phyloP scores from a whole-genome alignment of 2,113 vertebrate genomes.

The Bos javanicus region DNA sequence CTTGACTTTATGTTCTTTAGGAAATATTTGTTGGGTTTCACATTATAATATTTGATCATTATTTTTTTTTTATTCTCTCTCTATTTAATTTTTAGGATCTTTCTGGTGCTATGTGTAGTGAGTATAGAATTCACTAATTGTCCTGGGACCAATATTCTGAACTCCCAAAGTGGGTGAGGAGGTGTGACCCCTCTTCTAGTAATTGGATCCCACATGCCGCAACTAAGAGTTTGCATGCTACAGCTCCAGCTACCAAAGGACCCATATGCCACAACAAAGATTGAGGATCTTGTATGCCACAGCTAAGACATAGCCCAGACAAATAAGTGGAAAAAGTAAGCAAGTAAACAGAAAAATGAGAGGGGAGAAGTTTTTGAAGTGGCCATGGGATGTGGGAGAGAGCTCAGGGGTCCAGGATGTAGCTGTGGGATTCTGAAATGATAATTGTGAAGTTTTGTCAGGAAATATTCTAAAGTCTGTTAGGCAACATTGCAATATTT shows the following conservation, averaged over 20 bases:
- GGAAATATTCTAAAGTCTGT: conserved; percentile 14
- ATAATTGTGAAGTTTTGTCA: background rate
- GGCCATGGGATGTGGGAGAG: background rate
- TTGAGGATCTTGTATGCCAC: background rate
- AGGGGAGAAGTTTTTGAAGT: background rate
- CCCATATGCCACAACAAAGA: background rate
- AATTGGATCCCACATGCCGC: background rate
- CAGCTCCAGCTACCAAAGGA: background rate
- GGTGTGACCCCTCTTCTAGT: background rate
- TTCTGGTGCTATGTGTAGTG: background rate
- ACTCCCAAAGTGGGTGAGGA: background rate
- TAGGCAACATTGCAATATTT: background rate
- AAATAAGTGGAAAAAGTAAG: background rate
- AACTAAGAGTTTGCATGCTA: background rate
- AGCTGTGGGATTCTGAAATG: background rate
- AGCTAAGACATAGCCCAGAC: background rate
- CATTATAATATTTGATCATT: background rate
- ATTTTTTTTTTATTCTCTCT: background rate
- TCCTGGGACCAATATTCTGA: background rate
- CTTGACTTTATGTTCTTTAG: background rate
- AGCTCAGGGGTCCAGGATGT: background rate
- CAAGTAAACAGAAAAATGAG: background rate
- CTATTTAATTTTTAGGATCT: background rate
- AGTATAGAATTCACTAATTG: background rate
- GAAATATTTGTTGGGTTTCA: background rate